These are phyloP conservation scores for Pristionchus fissidentatus DNA, from an alignment of 2,888 invertebrate genomes.

Conservation along the genomic window DNA sequence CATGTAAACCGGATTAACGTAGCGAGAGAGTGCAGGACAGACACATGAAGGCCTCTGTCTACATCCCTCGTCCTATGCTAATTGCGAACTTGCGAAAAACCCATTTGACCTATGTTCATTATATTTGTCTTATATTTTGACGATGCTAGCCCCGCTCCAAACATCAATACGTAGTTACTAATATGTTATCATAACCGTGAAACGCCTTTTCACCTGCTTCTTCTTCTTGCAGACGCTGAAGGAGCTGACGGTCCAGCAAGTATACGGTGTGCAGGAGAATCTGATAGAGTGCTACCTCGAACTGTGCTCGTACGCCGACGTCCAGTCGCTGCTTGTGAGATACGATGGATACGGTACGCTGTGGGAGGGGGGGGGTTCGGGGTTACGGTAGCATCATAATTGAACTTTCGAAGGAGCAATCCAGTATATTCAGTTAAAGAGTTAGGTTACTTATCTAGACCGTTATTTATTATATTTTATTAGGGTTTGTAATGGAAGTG, in stretches of 20 bases:
- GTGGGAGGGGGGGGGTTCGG: neutral
- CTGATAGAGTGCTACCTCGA: conserved; percentile 93
- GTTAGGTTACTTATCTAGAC: neutral
- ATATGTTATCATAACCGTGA: no score
- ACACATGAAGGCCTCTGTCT: no score
- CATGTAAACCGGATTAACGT: no score
- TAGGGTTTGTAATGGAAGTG: neutral
- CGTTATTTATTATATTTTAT: neutral
- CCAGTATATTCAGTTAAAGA: neutral
- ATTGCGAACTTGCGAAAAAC: no score
- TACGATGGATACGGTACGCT: conserved; percentile 84
- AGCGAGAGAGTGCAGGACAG: no score
- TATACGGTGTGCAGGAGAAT: conserved; percentile 94
- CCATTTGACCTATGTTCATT: no score
- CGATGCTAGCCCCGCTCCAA: no score
- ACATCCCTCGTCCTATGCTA: no score
- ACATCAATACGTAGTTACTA: no score
- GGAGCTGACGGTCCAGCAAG: conserved; percentile 94
- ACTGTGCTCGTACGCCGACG: conserved; percentile 96
- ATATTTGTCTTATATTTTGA: neutral
- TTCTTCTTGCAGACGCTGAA: conserved; percentile 84
- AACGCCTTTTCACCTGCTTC: neutral
- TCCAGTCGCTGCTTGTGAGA: conserved; percentile 90
- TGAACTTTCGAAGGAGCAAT: neutral
- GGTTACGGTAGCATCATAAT: neutral